Base-by-base conservation (phyloP, 2,113 vertebrate species). In the Neodontobutis hainanensis region DNA sequence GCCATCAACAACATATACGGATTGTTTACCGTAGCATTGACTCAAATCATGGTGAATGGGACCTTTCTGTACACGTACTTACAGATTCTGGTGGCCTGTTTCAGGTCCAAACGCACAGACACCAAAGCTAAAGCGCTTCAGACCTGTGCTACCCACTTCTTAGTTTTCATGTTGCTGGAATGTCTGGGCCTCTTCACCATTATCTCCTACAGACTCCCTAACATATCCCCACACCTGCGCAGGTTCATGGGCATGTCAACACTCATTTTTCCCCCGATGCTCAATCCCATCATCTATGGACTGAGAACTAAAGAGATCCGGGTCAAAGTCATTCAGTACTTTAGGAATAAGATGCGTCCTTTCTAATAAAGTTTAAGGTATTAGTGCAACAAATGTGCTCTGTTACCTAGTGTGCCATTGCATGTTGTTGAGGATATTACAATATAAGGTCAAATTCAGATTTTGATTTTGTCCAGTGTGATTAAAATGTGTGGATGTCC, bases 261-360 rank as follows among this genome's bases (percentile, higher is more conserved):
- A 8, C 77, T 92, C 15, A 86, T 92, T 47, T 87, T 91, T 0
- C 90, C 92, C 0, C 90, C 90, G 0, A 82, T 78, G 4, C 1
- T 93, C 7, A 93, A 93, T 81, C 91, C 92, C 34, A 88, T 93
- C 27, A 87, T 93, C 36, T 93, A 93, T 15, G 90, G 92, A 12
- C 64, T 92, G 4, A 92, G 73, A 85, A 93, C 88, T 2, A 92
- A 87, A 70, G 92, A 93, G 49, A 93, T 93, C 5, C 50, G 86
- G 36, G 80, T 78, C 9, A 87, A 75, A 45, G 3, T 75, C 0
- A 2, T 82, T 0, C 8, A 58, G 6, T 65, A 85, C 40, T 67
- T 87, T 2, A 68, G 38, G 15, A 78, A 9, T 15, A 84, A 56
- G 50, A 16, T 83, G 0, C 0, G 58, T 59, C 5, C 36, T 16